Evolutionary conservation across 2,113 vertebrate genomes (phyloP).

Genomic region (Elanoides forficatus): DNA sequence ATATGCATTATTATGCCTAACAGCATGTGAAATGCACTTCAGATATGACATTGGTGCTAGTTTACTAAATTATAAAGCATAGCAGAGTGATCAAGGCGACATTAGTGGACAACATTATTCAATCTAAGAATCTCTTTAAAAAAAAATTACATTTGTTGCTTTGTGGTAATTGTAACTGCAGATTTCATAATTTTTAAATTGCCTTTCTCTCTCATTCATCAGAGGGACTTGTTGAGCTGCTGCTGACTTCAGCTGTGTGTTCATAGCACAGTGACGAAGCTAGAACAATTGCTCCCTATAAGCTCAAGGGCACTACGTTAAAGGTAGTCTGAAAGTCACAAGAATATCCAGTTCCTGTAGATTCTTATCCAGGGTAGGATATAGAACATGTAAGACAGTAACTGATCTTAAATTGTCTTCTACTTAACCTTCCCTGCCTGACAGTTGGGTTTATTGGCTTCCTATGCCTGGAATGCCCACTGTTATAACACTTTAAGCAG

Average conservation of each 20-base stretch:
- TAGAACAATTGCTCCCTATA: neutral
- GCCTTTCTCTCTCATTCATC: neutral
- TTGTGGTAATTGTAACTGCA: neutral
- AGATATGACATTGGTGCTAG: neutral
- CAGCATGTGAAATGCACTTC: constrained; percentile 38
- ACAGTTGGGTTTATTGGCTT: neutral
- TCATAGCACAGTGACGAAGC: neutral
- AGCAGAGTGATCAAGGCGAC: neutral
- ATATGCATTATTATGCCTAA: constrained; percentile 54
- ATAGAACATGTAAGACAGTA: neutral
- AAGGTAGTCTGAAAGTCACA: neutral
- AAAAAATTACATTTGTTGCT: neutral
- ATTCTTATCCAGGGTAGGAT: neutral
- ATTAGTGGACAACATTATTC: neutral
- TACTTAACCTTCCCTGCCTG: neutral
- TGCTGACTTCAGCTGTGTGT: neutral
- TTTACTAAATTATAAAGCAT: constrained; percentile 41
- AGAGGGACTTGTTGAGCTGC: neutral
- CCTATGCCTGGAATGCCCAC: neutral
- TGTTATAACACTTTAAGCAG: neutral
- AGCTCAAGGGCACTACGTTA: neutral
- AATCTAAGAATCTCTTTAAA: neutral
- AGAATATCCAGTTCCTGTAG: neutral
- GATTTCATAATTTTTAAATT: neutral
- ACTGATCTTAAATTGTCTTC: neutral